Base-by-base conservation (phyloP, 2,888 invertebrate genomes). In the Augochlorella aurata region DNA sequence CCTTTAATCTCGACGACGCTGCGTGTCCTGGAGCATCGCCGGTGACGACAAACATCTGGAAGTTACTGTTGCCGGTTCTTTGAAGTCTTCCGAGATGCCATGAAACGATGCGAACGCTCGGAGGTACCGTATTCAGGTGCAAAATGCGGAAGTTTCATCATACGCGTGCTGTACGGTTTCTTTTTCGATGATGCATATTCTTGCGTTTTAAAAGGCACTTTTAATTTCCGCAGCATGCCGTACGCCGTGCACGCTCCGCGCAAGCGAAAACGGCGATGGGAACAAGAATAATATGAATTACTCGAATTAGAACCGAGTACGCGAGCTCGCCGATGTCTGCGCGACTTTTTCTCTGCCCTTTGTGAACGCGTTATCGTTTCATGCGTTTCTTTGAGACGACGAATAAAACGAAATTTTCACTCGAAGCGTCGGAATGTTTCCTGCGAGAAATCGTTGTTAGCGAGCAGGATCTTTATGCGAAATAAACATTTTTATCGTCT, bases 141-240 rank as follows among this genome's bases (percentile, higher is more conserved):
- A 52, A 52, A 52, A n/a, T n/a, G n/a, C 52, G 52, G 52, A 52
- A 52, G n/a, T 52, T 52, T 52, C 52, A 52, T n/a, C 52, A n/a
- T 10, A 52, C 10, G 52, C n/a, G 4, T 9, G 52, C n/a, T 52
- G 52, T 52, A 52, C n/a, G n/a, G n/a, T 52, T n/a, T n/a, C n/a
- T 52, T n/a, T n/a, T n/a, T 52, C 10, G n/a, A n/a, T 1, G 52
- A 4, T n/a, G 52, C 52, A n/a, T 52, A 52, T 52, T 52, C n/a
- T 52, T 52, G n/a, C 52, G n/a, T 52, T 52, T 52, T n/a, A 2
- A 10, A n/a, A 52, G 52, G 10, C 52, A 52, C 52, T 52, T 52
- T 52, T 21, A 52, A 52, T 52, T 52, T 52, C 52, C 52, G n/a
- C 10, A 3, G 52, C 9, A 9, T 2, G n/a, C 3, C n/a, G n/a